A percentile compares a stretch with the other conserved stretches of the same genome.
These are phyloP conservation scores for Lepus oiostolus DNA, from an alignment of 2,797 vertebrate genomes.

Conservation along the genomic window DNA sequence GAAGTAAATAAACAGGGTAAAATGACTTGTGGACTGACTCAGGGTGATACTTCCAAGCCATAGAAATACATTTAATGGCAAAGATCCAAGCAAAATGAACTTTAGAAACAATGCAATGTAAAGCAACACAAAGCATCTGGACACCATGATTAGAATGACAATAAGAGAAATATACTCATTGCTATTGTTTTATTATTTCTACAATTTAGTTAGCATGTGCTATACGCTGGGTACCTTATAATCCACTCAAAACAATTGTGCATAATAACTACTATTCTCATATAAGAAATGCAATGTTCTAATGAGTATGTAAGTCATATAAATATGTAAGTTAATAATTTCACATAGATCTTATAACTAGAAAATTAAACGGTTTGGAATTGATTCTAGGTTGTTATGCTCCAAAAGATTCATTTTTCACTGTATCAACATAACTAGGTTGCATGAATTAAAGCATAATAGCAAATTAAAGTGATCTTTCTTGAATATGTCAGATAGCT, in stretches of 20 bases:
- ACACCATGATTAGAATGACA: not conserved
- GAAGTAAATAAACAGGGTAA: not conserved
- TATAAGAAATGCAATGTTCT: not conserved
- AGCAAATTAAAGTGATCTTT: not conserved
- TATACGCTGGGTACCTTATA: not conserved
- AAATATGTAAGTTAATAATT: slow-evolving; percentile 2
- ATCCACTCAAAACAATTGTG: not conserved
- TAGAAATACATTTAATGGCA: not conserved
- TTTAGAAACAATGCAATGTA: not conserved
- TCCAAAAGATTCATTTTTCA: not conserved
- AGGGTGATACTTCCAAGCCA: not conserved
- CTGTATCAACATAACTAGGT: not conserved
- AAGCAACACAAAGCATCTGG: not conserved
- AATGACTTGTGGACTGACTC: not conserved
- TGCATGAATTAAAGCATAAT: slow-evolving; percentile 38
- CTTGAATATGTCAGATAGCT: not conserved
- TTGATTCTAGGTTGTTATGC: not conserved
- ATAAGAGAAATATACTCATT: not conserved
- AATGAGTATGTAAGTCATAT: not conserved
- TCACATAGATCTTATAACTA: not conserved
- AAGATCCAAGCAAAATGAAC: not conserved
- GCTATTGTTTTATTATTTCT: not conserved
- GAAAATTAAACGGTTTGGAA: not conserved
- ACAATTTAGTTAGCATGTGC: not conserved
- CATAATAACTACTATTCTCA: not conserved